phyloP scores from a whole-genome alignment of 2,113 vertebrate species.

The Albula glossodonta region DNA sequence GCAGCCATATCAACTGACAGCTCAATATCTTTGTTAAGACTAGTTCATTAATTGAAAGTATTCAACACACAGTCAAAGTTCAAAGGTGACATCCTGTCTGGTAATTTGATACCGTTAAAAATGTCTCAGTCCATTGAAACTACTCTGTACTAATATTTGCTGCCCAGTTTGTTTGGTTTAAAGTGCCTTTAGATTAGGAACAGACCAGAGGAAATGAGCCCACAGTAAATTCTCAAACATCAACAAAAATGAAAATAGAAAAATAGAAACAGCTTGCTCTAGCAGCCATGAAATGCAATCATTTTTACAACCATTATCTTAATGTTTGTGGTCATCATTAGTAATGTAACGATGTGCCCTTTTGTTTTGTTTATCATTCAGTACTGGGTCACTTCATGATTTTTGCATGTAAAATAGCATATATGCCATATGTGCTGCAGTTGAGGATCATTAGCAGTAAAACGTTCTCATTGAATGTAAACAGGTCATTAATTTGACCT shows the following conservation, averaged over 20 bases:
- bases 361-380: neutral
- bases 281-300: neutral
- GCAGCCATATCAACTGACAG: constrained; percentile 42
- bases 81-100: constrained; percentile 52
- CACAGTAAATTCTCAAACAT: constrained; percentile 18
- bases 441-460: neutral
- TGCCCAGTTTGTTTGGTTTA: constrained; percentile 41
- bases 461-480: neutral
- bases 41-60: constrained; percentile 22
- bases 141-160: constrained; percentile 47
- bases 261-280: neutral
- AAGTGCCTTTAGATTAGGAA: constrained; percentile 33
- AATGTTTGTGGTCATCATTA: neutral
- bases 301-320: neutral
- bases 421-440: neutral
- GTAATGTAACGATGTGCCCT: neutral
- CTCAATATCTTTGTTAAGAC: constrained; percentile 24
- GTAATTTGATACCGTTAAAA: constrained; percentile 45
- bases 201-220: constrained; percentile 37
- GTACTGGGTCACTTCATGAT: neutral
- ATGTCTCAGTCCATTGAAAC: constrained; percentile 10
- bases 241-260: neutral
- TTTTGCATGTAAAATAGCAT: neutral
- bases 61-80: constrained; percentile 35
- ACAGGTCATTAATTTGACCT: neutral